Conservation (phyloP, 2,888 invertebrate species). For the Dendrolimus pini region DNA sequence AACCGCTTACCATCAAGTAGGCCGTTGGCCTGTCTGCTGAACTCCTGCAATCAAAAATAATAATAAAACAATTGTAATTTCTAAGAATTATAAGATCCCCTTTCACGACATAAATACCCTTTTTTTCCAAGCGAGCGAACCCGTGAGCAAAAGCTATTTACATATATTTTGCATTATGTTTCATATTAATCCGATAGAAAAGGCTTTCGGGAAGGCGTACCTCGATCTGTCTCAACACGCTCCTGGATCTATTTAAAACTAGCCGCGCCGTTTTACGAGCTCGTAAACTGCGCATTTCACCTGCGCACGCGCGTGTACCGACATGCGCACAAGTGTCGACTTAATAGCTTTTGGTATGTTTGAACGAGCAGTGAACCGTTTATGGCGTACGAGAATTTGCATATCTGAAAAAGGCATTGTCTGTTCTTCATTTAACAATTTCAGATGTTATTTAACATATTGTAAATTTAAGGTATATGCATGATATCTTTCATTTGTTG, state of each 20-base stretch:
- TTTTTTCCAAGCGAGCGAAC: background rate
- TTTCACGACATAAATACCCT: too few relatives aligned
- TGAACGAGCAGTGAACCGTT: background rate
- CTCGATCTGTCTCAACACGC: slow-evolving; percentile 4
- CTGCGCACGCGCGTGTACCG: slow-evolving; percentile 33
- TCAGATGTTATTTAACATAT: too few relatives aligned
- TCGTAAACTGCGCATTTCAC: slow-evolving; percentile 35
- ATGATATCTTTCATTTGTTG: too few relatives aligned
- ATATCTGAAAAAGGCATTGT: background rate
- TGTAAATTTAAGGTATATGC: too few relatives aligned
- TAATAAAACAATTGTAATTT: too few relatives aligned
- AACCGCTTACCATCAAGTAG: too few relatives aligned
- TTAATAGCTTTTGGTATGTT: background rate
- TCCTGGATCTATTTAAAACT: slow-evolving; percentile 3
- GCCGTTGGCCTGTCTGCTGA: too few relatives aligned
- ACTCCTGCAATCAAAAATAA: too few relatives aligned
- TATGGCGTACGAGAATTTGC: background rate
- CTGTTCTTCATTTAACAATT: too few relatives aligned
- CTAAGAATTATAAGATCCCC: too few relatives aligned
- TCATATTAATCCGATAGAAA: background rate
- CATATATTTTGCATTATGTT: background rate
- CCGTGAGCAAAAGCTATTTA: background rate
- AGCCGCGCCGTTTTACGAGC: slow-evolving; percentile 7
- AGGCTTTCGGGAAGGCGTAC: background rate
- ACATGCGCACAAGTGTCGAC: slow-evolving; percentile 8